Evolutionary conservation across 2,797 vertebrate genomes (phyloP).

Genomic region (Phalloptychus januarius): DNA sequence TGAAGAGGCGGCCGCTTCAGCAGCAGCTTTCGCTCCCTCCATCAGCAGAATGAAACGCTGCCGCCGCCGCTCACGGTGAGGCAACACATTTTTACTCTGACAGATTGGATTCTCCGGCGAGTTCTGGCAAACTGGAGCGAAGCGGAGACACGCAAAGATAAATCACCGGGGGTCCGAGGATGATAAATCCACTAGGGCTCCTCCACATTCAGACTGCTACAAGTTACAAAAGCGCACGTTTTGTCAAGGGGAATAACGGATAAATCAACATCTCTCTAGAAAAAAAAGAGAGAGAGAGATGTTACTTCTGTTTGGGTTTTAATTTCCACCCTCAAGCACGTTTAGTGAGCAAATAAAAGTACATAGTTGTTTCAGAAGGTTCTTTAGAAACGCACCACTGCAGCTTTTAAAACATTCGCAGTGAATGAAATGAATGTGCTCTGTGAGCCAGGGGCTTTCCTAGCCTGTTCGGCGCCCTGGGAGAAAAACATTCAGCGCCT

Average conservation of each 20-base stretch:
- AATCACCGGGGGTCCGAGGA: constrained; percentile 7
- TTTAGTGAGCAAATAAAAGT: background rate
- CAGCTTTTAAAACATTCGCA: background rate
- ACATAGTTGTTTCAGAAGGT: background rate
- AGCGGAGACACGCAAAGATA: constrained; percentile 15
- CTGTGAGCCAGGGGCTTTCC: background rate
- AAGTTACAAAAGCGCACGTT: constrained; percentile 1
- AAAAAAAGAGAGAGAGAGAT: background rate
- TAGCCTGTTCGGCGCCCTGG: too few species aligned
- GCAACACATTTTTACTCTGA: constrained; percentile 40
- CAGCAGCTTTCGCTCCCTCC: constrained; percentile 56
- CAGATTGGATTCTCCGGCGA: constrained; percentile 42
- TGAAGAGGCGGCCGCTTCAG: constrained; percentile 56
- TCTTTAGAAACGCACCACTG: background rate
- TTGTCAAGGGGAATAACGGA: constrained; percentile 1
- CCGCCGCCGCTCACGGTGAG: constrained; percentile 51
- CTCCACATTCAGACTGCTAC: background rate
- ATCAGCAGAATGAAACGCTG: constrained; percentile 47
- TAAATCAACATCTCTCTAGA: background rate
- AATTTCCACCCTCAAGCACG: background rate
- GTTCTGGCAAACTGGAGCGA: constrained; percentile 26
- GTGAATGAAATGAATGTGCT: background rate
- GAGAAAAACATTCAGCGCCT: too few species aligned
- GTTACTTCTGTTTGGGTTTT: background rate
- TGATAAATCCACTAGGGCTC: constrained; percentile 10